Base-by-base conservation (phyloP, 2,888 invertebrate species). In the Drosophila hamatofila region DNA sequence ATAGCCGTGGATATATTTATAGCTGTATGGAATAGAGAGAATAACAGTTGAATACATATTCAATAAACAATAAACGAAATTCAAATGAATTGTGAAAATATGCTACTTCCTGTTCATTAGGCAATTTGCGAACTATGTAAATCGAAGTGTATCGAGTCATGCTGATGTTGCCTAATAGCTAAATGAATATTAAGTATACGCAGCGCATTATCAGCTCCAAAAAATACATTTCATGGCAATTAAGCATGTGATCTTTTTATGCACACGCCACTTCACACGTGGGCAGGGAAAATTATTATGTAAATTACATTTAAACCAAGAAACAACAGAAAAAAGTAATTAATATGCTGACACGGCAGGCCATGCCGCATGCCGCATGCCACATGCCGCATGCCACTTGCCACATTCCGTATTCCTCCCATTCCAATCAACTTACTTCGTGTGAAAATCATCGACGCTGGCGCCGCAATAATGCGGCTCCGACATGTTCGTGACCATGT, bases 1-100 rank as follows among this genome's bases (percentile, higher is more conserved):
- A 93, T 97, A 97, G 37, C 98, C 98, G 91, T 98, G 98, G 49
- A 96, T 91, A 30, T 94, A 94, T 72, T 95, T 94, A 93, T 97
- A 97, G 61, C 94, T 94, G 81, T 92, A 93, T 90, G 14, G 4
- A 30, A 21, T 16, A 62, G 49, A 70, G 4, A 4, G 23, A 54
- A 54, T 18, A 25, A 8, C 18, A 7, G 14, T 14, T 54, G n/a
- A n/a, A 1, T 37, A 23, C 23, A 56, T 25, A 46, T 3, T 48
- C 5, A 9, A 55, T 30, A 27, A 18, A 7, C 2, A 44, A 48
- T 30, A 18, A 37, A 25, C 21, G 9, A 18, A 55, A 55, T 21
- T 18, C 8, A 58, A n/a, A 25, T 14, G 3, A 37, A 18, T 18
- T 16, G 58, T 9, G 11, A 30, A 33, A 21, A 33, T 9, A 14